Evolutionary conservation across 2,797 vertebrate species (phyloP).

Genomic region (Myiotriccus ornatus): DNA sequence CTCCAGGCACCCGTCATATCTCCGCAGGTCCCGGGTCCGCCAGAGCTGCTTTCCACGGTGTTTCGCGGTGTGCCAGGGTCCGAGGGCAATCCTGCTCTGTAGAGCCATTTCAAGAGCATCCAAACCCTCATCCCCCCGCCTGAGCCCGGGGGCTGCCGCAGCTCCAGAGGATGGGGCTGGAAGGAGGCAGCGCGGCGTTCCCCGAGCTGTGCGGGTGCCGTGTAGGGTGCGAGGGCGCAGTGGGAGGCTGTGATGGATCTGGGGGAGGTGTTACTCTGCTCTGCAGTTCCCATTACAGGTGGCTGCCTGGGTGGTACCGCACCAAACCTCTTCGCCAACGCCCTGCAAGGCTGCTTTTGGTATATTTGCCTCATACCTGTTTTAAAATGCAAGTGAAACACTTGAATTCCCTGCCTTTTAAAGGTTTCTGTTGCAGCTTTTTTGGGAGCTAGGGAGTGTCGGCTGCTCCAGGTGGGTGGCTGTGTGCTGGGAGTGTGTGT

Average conservation of each 20-base stretch:
- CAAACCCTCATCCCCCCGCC: too few species aligned
- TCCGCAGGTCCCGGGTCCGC: accelerated
- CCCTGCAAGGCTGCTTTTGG: background rate
- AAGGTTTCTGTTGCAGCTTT: background rate
- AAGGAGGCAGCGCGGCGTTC: background rate
- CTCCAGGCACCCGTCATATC: background rate
- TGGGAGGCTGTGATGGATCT: accelerated
- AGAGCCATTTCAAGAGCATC: accelerated
- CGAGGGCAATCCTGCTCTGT: background rate
- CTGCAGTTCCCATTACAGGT: background rate
- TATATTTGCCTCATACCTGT: accelerated
- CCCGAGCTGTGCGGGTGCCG: background rate
- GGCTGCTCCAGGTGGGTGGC: background rate
- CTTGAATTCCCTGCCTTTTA: background rate
- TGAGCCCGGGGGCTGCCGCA: accelerated
- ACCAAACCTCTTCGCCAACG: background rate
- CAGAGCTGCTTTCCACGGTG: background rate
- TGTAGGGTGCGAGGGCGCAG: background rate
- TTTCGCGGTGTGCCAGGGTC: background rate
- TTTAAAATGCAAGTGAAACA: background rate
- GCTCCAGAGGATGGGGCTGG: background rate
- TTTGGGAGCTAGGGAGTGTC: background rate
- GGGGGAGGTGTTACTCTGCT: background rate
- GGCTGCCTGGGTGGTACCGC: background rate
- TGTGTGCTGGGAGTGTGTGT: background rate